Evolutionary conservation across 2,113 vertebrate species (phyloP).

Genomic region (Martes martes): DNA sequence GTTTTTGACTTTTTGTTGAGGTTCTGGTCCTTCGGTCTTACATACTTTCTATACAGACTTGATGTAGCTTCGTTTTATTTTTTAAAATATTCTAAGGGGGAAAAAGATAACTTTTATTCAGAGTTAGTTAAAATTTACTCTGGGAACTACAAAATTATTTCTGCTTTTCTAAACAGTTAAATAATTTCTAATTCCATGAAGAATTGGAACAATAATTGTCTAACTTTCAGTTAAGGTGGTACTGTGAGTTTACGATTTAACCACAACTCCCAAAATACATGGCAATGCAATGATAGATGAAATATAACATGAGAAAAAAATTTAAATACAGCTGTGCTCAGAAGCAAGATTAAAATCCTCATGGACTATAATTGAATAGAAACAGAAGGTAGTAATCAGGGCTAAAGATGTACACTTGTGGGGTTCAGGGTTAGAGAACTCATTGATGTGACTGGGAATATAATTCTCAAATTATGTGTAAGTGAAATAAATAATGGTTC

Average conservation of each 20-base stretch:
- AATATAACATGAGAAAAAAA: neutral
- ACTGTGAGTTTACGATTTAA: neutral
- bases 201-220: neutral
- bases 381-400: neutral
- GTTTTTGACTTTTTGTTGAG: neutral
- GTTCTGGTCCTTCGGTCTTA: neutral
- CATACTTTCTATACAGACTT: neutral
- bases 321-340: neutral
- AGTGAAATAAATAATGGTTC: neutral
- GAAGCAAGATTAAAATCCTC: neutral
- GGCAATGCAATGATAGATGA: neutral
- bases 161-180: neutral
- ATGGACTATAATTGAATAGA: neutral
- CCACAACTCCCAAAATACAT: neutral
- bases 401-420: neutral
- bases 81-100: neutral
- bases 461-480: neutral
- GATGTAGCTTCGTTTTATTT: neutral
- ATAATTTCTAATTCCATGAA: neutral
- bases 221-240: neutral
- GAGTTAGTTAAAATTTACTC: neutral
- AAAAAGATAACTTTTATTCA: neutral
- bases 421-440: neutral
- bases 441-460: neutral
- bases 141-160: neutral